Conservation (phyloP, 1,140 invertebrate genomes). For the Procambarus virginalis region DNA sequence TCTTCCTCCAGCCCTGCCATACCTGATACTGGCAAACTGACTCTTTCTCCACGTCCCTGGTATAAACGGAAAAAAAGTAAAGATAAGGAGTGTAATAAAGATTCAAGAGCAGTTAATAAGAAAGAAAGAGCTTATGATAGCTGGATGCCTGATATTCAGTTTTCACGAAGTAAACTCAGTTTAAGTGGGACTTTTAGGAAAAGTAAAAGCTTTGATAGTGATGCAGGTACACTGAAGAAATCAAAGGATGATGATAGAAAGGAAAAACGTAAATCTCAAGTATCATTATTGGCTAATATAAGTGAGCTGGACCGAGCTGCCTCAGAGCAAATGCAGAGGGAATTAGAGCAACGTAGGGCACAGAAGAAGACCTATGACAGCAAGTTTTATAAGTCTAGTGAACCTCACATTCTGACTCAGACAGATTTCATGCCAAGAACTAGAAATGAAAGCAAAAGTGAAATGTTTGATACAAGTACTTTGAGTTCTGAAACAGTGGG, state of each 20-base stretch:
- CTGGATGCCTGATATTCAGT: constrained; percentile 65
- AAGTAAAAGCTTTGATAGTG: constrained; percentile 28
- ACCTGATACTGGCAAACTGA: constrained; percentile 50
- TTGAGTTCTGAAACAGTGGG: constrained; percentile 20
- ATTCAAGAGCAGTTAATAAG: constrained; percentile 1
- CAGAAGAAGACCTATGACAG: constrained; percentile 73
- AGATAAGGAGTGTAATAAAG: constrained; percentile 39
- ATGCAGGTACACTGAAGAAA: constrained; percentile 26
- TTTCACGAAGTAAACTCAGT: constrained; percentile 39
- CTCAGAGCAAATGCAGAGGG: constrained; percentile 81
- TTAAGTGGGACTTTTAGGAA: constrained; percentile 29
- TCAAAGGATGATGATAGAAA: constrained; percentile 59
- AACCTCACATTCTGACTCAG: constrained; percentile 67
- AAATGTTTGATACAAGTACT: constrained; percentile 33
- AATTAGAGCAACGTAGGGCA: constrained; percentile 74
- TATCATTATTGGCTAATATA: constrained; percentile 84
- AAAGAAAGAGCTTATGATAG: constrained; percentile 51
- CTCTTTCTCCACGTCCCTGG: constrained; percentile 59
- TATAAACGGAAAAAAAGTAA: constrained; percentile 56
- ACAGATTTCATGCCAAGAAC: constrained; percentile 49
- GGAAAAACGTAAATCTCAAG: constrained; percentile 78
- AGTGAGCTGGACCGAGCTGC: constrained; percentile 87
- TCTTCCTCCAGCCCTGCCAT: constrained; percentile 46
- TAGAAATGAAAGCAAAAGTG: neutral
- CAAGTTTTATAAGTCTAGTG: constrained; percentile 67